Conservation (phyloP, 1,140 invertebrate genomes). For the Cyclina sinensis region DNA sequence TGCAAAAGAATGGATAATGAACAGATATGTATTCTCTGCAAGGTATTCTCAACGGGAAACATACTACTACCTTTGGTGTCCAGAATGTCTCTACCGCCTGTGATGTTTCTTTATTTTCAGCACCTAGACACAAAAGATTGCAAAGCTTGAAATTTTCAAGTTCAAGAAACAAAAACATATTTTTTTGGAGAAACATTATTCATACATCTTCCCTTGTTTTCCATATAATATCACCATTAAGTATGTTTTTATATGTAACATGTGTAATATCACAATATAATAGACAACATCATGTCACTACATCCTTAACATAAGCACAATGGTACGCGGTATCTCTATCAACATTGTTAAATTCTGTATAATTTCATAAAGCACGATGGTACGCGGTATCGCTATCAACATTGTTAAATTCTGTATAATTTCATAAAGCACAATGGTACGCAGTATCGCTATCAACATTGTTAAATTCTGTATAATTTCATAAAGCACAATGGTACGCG, state of each 20-base stretch:
- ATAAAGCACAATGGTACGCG: too few species aligned
- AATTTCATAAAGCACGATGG: too few species aligned
- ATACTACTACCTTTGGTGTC: conserved; percentile 15
- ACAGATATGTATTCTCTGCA: conserved; percentile 29
- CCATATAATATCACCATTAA: conserved; percentile 13
- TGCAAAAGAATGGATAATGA: conserved; percentile 17
- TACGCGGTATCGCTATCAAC: too few species aligned
- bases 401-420: too few species aligned
- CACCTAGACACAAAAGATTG: conserved; percentile 35
- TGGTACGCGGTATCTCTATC: neutral
- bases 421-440: too few species aligned
- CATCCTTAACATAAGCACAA: conserved; percentile 17
- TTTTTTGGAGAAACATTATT: neutral
- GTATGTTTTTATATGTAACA: conserved; percentile 21
- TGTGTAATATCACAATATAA: conserved; percentile 22
- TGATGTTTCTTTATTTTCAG: conserved; percentile 31
- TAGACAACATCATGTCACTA: conserved; percentile 9
- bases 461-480: too few species aligned
- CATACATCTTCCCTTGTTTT: conserved; percentile 24
- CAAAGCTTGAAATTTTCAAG: conserved; percentile 30
- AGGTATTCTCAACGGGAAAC: conserved; percentile 10
- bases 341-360: conserved; percentile 18
- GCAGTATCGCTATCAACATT: too few species aligned
- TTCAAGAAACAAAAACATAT: conserved; percentile 8
- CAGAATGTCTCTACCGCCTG: conserved; percentile 20